Percentiles rank a stretch among this genome's conserved stretches.
Evolutionary conservation across 2,113 vertebrate genomes (phyloP).

Genomic region (Esox niger): DNA sequence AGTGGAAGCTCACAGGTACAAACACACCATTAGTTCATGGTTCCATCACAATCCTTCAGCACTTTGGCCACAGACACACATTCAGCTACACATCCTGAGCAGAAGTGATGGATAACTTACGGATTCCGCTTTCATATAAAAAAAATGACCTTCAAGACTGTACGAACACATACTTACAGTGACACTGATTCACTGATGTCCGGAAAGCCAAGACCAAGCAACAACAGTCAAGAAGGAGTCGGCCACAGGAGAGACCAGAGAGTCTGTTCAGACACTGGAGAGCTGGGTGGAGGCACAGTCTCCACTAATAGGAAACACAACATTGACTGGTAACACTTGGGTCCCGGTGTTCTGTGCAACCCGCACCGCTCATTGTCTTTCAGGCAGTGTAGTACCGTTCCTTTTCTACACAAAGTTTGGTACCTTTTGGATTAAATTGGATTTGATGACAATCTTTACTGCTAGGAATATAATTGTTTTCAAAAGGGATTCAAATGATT

Average conservation of each 20-base stretch:
- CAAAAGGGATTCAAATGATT: neutral
- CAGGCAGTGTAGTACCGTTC: neutral
- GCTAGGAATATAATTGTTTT: neutral
- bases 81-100: slow-evolving; percentile 59
- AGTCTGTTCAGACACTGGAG: slow-evolving; percentile 46
- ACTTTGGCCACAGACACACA: slow-evolving; percentile 15
- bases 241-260: neutral
- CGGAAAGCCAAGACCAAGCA: slow-evolving; percentile 37
- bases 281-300: slow-evolving; percentile 37
- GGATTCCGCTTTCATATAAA: slow-evolving; percentile 20
- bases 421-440: neutral
- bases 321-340: neutral
- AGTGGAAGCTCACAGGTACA: neutral
- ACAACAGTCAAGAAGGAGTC: neutral
- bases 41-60: slow-evolving; percentile 2
- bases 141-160: slow-evolving; percentile 44
- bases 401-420: neutral
- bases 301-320: slow-evolving; percentile 9
- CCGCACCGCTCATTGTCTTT: neutral
- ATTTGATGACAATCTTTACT: neutral
- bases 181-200: slow-evolving; percentile 37
- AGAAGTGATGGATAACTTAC: slow-evolving; percentile 24
- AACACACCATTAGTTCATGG: neutral
- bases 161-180: slow-evolving; percentile 48
- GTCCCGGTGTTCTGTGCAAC: neutral